These are phyloP conservation scores for Gnathonemus longibarbis DNA, from an alignment of 2,113 vertebrate species.

Conservation along the genomic window DNA sequence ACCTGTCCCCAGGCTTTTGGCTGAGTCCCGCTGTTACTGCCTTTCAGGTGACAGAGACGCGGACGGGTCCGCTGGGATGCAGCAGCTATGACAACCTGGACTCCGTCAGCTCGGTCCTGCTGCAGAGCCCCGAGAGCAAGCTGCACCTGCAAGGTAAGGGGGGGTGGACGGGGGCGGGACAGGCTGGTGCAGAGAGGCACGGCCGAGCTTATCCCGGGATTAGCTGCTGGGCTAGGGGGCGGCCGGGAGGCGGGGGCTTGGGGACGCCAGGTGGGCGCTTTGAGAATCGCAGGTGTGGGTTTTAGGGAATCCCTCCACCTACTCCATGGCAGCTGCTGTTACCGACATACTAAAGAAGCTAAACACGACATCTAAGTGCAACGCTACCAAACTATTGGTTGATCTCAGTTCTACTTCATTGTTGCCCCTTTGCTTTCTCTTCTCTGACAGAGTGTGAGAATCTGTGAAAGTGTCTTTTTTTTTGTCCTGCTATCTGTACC, in stretches of 20 bases:
- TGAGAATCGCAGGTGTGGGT: not conserved
- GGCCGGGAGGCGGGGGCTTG: not conserved
- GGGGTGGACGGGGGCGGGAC: not conserved
- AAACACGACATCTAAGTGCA: not conserved
- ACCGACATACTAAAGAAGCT: not conserved
- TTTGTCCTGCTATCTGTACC: not conserved
- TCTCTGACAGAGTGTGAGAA: not conserved
- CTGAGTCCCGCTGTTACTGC: constrained; percentile 29
- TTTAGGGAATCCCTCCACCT: not conserved
- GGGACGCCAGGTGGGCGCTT: not conserved
- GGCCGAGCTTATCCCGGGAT: not conserved
- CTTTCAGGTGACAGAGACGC: constrained; percentile 90
- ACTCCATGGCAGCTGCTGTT: not conserved
- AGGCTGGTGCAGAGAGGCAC: not conserved
- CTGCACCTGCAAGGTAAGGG: constrained; percentile 92
- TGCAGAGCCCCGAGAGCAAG: constrained; percentile 99
- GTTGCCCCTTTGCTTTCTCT: not conserved
- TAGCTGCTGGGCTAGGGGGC: not conserved
- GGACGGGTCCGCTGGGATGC: constrained; percentile 93
- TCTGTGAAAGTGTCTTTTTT: not conserved
- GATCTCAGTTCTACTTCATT: not conserved
- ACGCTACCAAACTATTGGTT: not conserved
- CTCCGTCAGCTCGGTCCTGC: constrained; percentile 96
- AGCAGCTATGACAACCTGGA: constrained; percentile 99
- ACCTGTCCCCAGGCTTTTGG: not conserved